Conservation (phyloP, 2,888 invertebrate species). For the Habroteleia sp. region DNA sequence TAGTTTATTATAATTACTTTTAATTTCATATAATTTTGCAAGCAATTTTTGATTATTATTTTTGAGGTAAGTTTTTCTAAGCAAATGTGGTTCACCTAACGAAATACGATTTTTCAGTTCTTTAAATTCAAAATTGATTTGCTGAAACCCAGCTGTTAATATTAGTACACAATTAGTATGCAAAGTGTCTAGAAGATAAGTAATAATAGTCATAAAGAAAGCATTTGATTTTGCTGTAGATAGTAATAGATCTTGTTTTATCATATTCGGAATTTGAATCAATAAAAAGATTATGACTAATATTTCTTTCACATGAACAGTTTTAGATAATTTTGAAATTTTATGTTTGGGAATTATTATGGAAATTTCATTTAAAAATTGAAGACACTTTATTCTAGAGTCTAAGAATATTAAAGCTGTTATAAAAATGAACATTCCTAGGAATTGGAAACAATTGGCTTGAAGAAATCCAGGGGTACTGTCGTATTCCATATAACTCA, state of each 20-base stretch:
- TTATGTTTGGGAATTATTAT: conserved; percentile 59
- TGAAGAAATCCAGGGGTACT: conserved; percentile 68
- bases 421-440: conserved; percentile 63
- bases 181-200: conserved; percentile 67
- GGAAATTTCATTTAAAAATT: conserved; percentile 64
- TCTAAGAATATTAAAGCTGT: conserved; percentile 55
- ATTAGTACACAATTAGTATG: conserved; percentile 68
- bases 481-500: conserved; percentile 52
- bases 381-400: conserved; percentile 60
- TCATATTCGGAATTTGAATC: conserved; percentile 63
- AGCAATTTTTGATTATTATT: conserved; percentile 61
- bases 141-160: conserved; percentile 67
- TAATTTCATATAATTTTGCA: conserved; percentile 66
- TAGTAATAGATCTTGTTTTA: conserved; percentile 1
- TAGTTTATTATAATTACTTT: conserved; percentile 68
- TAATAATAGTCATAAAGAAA: conserved; percentile 63
- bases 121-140: conserved; percentile 66
- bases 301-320: conserved; percentile 67
- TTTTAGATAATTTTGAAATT: conserved; percentile 59
- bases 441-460: conserved; percentile 63
- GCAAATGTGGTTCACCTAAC: conserved; percentile 71
- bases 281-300: conserved; percentile 66
- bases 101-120: conserved; percentile 63
- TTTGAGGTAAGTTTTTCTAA: conserved; percentile 73
- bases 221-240: conserved; percentile 31